Evolutionary conservation across 1,140 invertebrate genomes (phyloP).

Genomic region (Philopotamus ludificatus): DNA sequence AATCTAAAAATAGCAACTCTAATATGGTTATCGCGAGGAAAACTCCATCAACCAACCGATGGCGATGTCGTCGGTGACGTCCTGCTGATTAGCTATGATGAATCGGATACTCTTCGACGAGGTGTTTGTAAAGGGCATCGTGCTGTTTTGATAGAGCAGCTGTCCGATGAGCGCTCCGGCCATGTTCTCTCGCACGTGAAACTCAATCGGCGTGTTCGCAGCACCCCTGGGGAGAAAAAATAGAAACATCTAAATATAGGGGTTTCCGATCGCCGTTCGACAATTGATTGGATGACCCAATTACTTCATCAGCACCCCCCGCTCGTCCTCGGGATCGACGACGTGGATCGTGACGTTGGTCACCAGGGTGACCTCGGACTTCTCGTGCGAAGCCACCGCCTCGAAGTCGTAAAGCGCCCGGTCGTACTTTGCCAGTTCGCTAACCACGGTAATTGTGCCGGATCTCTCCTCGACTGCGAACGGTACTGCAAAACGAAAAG

Average conservation of each 20-base stretch:
- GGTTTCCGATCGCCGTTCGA: constrained; percentile 42
- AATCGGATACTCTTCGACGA: constrained; percentile 60
- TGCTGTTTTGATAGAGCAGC: constrained; percentile 63
- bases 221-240: constrained; percentile 57
- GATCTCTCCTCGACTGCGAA: constrained; percentile 86
- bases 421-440: constrained; percentile 70
- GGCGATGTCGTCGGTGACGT: constrained; percentile 71
- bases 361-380: constrained; percentile 64
- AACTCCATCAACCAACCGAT: constrained; percentile 64
- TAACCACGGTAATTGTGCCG: constrained; percentile 82
- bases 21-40: no score
- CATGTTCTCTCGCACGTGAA: constrained; percentile 76
- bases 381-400: constrained; percentile 66
- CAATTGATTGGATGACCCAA: no score
- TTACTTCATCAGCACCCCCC: constrained; percentile 69
- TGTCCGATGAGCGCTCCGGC: constrained; percentile 74
- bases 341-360: constrained; percentile 83
- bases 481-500: no score
- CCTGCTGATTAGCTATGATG: constrained; percentile 76
- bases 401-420: constrained; percentile 75
- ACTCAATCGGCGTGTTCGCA: constrained; percentile 65
- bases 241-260: background rate
- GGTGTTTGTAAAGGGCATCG: constrained; percentile 45
- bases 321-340: constrained; percentile 70
- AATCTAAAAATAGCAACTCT: no score